Evolutionary conservation across 2,888 invertebrate genomes (phyloP).

Genomic region (Perithous albicinctus): DNA sequence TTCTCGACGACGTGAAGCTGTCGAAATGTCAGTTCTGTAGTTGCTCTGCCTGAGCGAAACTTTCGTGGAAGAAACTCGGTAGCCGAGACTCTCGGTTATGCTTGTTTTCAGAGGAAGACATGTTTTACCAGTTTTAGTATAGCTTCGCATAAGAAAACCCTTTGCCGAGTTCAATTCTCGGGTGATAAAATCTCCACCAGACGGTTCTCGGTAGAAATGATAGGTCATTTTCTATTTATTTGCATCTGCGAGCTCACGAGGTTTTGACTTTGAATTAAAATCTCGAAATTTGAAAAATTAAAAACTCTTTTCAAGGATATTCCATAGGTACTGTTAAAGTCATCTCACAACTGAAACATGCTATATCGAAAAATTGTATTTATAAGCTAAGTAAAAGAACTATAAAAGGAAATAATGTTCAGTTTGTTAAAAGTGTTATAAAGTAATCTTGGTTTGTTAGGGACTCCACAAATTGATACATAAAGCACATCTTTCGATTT

Average conservation of each 20-base stretch:
- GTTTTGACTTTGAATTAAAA: no score
- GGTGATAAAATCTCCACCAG: constrained; percentile 27
- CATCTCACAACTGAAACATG: no score
- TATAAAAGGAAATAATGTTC: no score
- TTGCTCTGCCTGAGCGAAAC: constrained; percentile 50
- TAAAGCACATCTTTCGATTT: no score
- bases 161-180: constrained; percentile 30
- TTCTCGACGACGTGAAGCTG: constrained; percentile 10
- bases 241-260: neutral
- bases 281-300: no score
- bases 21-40: constrained; percentile 19
- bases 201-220: constrained; percentile 17
- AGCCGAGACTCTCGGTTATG: neutral
- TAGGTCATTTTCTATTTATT: neutral
- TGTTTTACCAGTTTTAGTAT: constrained; percentile 17
- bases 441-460: no score
- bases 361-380: no score
- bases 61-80: constrained; percentile 44
- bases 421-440: no score
- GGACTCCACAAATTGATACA: no score
- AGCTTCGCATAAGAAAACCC: constrained; percentile 25
- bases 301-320: no score
- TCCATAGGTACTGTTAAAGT: no score
- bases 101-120: constrained; percentile 25
- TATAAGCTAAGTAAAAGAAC: no score